Base-by-base conservation (phyloP, 2,888 invertebrate genomes). In the Tromatobia lineatoria region DNA sequence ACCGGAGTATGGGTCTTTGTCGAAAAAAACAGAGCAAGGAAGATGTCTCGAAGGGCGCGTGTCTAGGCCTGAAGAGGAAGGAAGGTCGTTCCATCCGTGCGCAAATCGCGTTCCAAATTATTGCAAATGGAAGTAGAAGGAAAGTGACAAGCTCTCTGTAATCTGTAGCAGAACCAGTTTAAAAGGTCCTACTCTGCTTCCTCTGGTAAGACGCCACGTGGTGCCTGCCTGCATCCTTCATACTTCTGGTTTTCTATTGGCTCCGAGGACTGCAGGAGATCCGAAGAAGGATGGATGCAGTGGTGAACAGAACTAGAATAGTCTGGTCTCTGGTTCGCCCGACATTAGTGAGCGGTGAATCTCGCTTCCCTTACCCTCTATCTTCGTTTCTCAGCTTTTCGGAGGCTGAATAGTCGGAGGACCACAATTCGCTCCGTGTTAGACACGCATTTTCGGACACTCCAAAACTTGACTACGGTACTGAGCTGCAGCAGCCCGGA, bases 271-370 rank as follows among this genome's bases (percentile, higher is more conserved):
- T 34, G 57, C 52, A 77, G 66, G 69, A 78, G 23, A 59, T 15
- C n/a, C 13, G 59, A 11, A 59, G 38, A 29, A 61, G 11, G 18
- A 38, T 18, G 42, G 45, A 59, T 29, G 10, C 18, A 7, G 42
- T 45, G 42, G 25, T 25, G 23, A n/a, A 71, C 10, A 20, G 42
- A 57, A 42, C 57, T 42, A 45, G 57, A 25, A 71, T n/a, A 73
- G 42, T 38, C 66, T 57, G 34, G 71, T 15, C 70, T 74, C 74
- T 77, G 85, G 83, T 81, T 81, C 78, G 78, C 80, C 84, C 59
- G 80, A 84, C 86, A 86, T 86, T 86, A 86, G 80, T 80, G 81
- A 86, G 85, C 83, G 85, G 87, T 82, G 83, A 75, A 83, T 85
- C 80, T 71, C 70, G 71, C 78, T 57, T 20, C 10, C 54, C 54